Conservation (phyloP, 2,797 vertebrate genomes). For the Phalloptychus januarius region DNA sequence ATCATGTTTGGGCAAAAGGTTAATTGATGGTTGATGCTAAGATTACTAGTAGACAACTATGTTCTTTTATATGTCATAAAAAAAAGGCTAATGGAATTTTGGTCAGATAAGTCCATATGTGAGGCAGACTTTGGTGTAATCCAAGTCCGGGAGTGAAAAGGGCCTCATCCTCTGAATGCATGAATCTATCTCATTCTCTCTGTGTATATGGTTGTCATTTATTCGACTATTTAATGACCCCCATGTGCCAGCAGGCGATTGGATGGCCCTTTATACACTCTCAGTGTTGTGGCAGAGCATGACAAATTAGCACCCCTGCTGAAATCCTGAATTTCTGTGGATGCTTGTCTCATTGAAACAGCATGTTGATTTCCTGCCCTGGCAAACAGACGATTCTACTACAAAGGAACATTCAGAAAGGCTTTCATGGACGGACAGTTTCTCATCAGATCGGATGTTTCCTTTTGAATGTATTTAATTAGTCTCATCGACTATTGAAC, state of each 20-base stretch:
- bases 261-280: constrained; percentile 66
- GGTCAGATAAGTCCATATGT: constrained; percentile 74
- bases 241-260: constrained; percentile 65
- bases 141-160: constrained; percentile 70
- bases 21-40: neutral
- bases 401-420: constrained; percentile 61
- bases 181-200: constrained; percentile 79
- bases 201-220: constrained; percentile 75
- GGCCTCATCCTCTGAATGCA: constrained; percentile 81
- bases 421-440: constrained; percentile 47
- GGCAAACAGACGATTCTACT: constrained; percentile 60
- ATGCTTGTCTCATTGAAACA: constrained; percentile 78
- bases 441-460: constrained; percentile 56
- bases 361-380: constrained; percentile 75
- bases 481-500: constrained; percentile 41
- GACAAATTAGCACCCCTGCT: constrained; percentile 80
- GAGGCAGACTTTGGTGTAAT: constrained; percentile 69
- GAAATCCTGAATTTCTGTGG: constrained; percentile 72
- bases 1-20: neutral
- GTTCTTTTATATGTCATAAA: constrained; percentile 21
- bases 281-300: constrained; percentile 73
- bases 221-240: constrained; percentile 71
- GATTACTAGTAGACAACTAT: constrained; percentile 40
- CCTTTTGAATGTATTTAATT: constrained; percentile 46
- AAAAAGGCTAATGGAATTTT: constrained; percentile 56